Evolutionary conservation across 2,888 invertebrate genomes (phyloP), one percentile per base, ranked within the genome.

Genomic region (Augiades crinisus): DNA sequence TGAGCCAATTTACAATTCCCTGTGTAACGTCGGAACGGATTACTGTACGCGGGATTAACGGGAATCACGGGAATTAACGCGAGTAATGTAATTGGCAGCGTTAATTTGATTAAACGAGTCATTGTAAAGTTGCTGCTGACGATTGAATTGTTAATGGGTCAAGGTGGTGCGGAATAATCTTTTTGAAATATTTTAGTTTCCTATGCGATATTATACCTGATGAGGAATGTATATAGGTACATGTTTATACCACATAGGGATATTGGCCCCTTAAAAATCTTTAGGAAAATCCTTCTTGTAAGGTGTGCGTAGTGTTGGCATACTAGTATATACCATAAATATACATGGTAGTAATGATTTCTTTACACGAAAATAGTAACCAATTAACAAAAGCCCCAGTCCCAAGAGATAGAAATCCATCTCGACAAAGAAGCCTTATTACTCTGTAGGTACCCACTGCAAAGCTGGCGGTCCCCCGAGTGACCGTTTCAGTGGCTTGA

Each of bases 81-180:
- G 31, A 10, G 38, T 47, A 47, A 47, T 47, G 47, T 47, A 33
- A 47, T 47, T 47, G 47, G 14, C 30, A 22, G 21, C 47, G 47
- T 13, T 47, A 21, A 47, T 40, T 31, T 40, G 5, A 33, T 47
- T 33, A 33, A 47, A 21, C 38, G 27, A 16, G 19, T n/a, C 8
- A 30, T 10, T 40, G 24, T 40, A 27, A 40, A 24, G 13, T 27
- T 40, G 14, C 40, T 24, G 24, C 5, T 21, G 2, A 5, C 21
- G 13, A 7, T 2, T 38, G 38, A 12, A 22, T 22, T 21, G 12
- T 12, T 38, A 21, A 37, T 36, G 36, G 19, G 13, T 19, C 10
- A 10, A 37, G 10, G 0, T 5, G n/a, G 4, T 8, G 7, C 8
- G n/a, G n/a, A n/a, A n/a, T n/a, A n/a, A n/a, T n/a, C n/a, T n/a